phyloP scores from a whole-genome alignment of 2,888 invertebrate species.

The Campoletis raptor region DNA sequence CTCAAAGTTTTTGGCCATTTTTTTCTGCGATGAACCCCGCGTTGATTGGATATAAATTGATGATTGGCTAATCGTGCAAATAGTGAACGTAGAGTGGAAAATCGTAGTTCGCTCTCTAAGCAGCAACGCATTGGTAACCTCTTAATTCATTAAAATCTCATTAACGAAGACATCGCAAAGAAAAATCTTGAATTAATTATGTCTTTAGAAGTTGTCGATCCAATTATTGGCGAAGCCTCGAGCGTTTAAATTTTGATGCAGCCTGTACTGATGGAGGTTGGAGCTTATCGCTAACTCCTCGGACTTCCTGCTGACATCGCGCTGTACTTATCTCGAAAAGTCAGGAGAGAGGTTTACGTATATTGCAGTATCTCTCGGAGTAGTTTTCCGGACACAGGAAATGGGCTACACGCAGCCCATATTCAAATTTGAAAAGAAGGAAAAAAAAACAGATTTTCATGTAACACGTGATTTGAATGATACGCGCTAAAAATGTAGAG shows the following conservation, averaged over 20 bases:
- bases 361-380: background rate
- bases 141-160: background rate
- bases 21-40: background rate
- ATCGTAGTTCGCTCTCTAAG: background rate
- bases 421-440: background rate
- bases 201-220: background rate
- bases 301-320: slow-evolving; percentile 60
- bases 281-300: slow-evolving; percentile 58
- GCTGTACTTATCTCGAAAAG: slow-evolving; percentile 55
- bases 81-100: background rate
- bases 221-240: background rate
- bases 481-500: too few relatives aligned
- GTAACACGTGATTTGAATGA: background rate
- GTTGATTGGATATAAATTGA: background rate
- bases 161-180: background rate
- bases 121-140: background rate
- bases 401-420: slow-evolving; percentile 13
- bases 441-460: background rate
- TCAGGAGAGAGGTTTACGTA: slow-evolving; percentile 19
- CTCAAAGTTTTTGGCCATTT: background rate
- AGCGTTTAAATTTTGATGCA: background rate
- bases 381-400: slow-evolving; percentile 9
- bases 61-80: background rate
- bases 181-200: background rate
- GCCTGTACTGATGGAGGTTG: background rate